Evolutionary conservation across 1,140 invertebrate species (phyloP).

Genomic region (Drosophila arizonae): DNA sequence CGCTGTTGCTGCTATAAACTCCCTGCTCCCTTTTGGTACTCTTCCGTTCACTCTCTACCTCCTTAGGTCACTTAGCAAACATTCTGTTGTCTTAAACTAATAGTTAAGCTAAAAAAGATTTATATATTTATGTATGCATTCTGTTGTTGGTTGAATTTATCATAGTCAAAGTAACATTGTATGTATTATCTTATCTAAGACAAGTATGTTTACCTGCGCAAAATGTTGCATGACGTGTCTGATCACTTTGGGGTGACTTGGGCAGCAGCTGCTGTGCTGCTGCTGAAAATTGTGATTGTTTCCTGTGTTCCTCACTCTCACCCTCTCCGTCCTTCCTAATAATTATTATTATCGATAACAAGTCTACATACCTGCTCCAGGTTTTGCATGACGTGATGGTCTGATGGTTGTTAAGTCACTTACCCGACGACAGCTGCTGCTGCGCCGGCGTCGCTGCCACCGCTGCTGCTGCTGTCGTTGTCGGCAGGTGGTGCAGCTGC

Average conservation of each 20-base stretch:
- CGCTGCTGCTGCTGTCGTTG: slow-evolving; percentile 17
- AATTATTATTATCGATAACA: slow-evolving; percentile 28
- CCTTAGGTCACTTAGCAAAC: neutral
- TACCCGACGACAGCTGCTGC: slow-evolving; percentile 62
- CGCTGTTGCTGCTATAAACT: slow-evolving; percentile 26
- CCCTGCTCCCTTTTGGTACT: neutral
- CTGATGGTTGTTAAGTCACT: slow-evolving; percentile 27
- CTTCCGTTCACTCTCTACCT: neutral
- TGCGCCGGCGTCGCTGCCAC: slow-evolving; percentile 64
- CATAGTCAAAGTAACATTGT: too few relatives aligned
- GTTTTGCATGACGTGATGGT: slow-evolving; percentile 21
- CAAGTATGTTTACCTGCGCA: too few relatives aligned
- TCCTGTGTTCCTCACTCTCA: neutral
- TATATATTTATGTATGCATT: too few relatives aligned
- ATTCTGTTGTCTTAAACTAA: too few relatives aligned
- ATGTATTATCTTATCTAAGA: too few relatives aligned
- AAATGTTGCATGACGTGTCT: too few relatives aligned
- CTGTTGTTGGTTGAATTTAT: too few relatives aligned
- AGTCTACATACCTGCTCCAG: neutral
- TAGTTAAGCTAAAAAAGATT: too few relatives aligned
- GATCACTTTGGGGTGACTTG: too few relatives aligned
- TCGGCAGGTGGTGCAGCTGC: slow-evolving; percentile 70
- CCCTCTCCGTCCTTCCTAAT: neutral
- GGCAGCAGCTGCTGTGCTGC: too few relatives aligned
- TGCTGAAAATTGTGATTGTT: too few relatives aligned